Percentiles rank a stretch among this genome's conserved stretches.
Conservation (phyloP, 2,113 vertebrate genomes). For the Hypanus sabinus region DNA sequence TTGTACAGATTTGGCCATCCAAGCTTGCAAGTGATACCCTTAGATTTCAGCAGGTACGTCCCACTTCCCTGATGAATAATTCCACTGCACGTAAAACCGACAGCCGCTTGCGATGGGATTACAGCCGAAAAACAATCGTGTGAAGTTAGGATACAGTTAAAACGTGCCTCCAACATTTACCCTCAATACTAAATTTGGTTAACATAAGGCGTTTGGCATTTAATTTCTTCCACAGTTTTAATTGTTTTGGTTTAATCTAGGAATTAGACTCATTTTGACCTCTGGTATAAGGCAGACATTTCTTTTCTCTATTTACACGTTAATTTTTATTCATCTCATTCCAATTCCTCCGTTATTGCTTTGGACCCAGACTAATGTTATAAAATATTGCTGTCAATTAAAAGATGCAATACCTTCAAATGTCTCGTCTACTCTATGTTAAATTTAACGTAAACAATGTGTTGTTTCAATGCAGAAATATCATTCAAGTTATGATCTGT, state of each 20-base stretch:
- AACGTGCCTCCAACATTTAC: neutral
- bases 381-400: conserved; percentile 26
- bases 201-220: neutral
- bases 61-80: neutral
- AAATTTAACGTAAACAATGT: neutral
- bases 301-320: neutral
- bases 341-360: neutral
- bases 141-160: neutral
- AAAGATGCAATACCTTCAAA: conserved; percentile 9
- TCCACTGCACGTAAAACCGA: neutral
- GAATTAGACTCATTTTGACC: neutral
- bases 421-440: neutral
- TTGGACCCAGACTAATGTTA: neutral
- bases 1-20: neutral
- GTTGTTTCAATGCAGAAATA: neutral
- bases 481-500: neutral
- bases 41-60: neutral
- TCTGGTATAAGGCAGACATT: neutral
- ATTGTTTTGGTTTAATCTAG: neutral
- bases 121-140: neutral
- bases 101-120: neutral
- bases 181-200: neutral
- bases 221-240: neutral
- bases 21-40: neutral
- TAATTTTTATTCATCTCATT: neutral